These are phyloP conservation scores for Drosophila fulvimacula DNA, from an alignment of 2,888 invertebrate genomes.

Conservation along the genomic window DNA sequence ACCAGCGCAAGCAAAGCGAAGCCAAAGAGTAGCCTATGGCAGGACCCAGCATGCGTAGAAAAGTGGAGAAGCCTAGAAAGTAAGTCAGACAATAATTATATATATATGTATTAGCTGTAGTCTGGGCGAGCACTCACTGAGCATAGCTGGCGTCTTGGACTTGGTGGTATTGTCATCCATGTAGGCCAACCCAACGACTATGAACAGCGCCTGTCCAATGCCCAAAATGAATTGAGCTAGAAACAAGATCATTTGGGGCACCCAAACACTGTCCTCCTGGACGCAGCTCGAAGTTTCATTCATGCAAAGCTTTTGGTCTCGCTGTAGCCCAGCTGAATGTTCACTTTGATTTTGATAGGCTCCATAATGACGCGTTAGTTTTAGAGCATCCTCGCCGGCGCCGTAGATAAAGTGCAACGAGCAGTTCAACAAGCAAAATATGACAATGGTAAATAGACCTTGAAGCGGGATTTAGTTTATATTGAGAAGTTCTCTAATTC, in stretches of 20 bases:
- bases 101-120: background rate
- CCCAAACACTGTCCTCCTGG: conserved; percentile 76
- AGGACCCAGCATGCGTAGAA: conserved; percentile 86
- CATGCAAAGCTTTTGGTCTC: conserved; percentile 50
- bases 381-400: conserved; percentile 88
- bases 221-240: conserved; percentile 89
- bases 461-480: conserved; percentile 22
- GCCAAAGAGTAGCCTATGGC: conserved; percentile 88
- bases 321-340: conserved; percentile 14
- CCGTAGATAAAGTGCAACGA: conserved; percentile 89
- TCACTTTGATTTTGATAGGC: conserved; percentile 83
- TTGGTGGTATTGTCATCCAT: conserved; percentile 90
- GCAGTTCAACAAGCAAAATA: conserved; percentile 88
- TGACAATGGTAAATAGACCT: conserved; percentile 87
- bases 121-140: conserved; percentile 85
- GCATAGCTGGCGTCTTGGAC: conserved; percentile 88
- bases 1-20: conserved; percentile 88
- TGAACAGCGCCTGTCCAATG: conserved; percentile 88
- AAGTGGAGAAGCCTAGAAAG: conserved; percentile 87
- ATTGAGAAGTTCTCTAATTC: background rate
- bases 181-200: conserved; percentile 88
- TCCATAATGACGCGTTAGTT: conserved; percentile 87
- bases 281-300: conserved; percentile 32
- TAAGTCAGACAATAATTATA: background rate
- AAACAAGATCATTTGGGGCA: conserved; percentile 87